Conservation (phyloP, 2,888 invertebrate genomes). For the Cheilosia scutellata region DNA sequence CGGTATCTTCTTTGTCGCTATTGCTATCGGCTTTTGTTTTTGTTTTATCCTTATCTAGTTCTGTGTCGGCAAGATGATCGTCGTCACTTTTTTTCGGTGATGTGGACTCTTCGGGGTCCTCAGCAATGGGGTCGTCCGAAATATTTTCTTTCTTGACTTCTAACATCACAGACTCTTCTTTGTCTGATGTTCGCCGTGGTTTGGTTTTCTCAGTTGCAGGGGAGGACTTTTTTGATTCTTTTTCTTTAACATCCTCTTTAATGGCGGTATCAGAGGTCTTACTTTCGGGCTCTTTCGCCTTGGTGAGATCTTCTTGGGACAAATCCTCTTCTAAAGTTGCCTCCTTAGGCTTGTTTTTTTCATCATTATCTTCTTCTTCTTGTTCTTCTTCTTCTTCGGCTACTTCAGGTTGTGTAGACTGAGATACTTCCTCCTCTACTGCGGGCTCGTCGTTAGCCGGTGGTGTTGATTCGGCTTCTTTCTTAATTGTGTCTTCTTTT, state of each 20-base stretch:
- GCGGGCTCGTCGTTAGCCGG: neutral
- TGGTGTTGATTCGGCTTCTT: constrained; percentile 58
- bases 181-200: constrained; percentile 71
- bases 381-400: neutral
- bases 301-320: neutral
- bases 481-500: constrained; percentile 53
- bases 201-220: constrained; percentile 1
- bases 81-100: constrained; percentile 29
- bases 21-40: constrained; percentile 76
- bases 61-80: constrained; percentile 9
- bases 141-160: constrained; percentile 10
- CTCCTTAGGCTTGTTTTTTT: constrained; percentile 17
- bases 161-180: constrained; percentile 77
- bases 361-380: neutral
- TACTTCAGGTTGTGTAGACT: constrained; percentile 37
- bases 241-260: constrained; percentile 80
- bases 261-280: constrained; percentile 67
- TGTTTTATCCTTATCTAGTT: constrained; percentile 19
- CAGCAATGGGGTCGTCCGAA: constrained; percentile 79
- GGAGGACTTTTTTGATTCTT: constrained; percentile 79
- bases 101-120: neutral
- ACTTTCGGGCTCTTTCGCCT: constrained; percentile 76
- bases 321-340: constrained; percentile 31
- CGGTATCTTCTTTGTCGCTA: constrained; percentile 31
- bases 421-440: constrained; percentile 37